A percentile compares a stretch with the other conserved stretches of the same genome.
phyloP scores from a whole-genome alignment of 2,113 vertebrate genomes.

The Sphyrna mokarran region DNA sequence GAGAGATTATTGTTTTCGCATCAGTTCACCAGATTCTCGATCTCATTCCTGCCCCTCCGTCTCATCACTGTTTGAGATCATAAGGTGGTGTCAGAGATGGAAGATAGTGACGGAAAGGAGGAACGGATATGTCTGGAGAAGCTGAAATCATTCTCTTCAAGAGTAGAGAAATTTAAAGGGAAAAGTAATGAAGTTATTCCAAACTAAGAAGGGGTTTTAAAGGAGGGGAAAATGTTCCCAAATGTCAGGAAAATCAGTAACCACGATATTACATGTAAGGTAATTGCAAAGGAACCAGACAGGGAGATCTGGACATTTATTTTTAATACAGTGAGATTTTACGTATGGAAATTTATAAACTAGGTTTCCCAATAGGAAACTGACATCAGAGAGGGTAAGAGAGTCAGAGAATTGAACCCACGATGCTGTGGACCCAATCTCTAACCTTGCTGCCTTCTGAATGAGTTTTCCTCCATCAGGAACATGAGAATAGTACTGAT shows the following conservation, averaged over 20 bases:
- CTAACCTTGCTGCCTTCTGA: too few relatives aligned
- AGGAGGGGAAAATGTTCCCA: not conserved
- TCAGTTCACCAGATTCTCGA: too few relatives aligned
- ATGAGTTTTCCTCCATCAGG: too few relatives aligned
- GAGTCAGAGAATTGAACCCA: too few relatives aligned
- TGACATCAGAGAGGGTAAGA: too few relatives aligned
- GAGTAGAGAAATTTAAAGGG: not conserved
- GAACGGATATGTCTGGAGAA: not conserved
- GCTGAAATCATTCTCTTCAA: not conserved
- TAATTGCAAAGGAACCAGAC: not conserved
- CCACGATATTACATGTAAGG: too few relatives aligned
- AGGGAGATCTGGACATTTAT: not conserved
- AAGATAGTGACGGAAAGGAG: not conserved
- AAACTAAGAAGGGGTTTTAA: not conserved
- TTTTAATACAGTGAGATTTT: not conserved
- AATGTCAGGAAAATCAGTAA: not conserved
- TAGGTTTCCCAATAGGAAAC: not conserved
- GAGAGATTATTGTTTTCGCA: too few relatives aligned
- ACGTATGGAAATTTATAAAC: not conserved
- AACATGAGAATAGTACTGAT: too few relatives aligned
- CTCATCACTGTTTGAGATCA: too few relatives aligned
- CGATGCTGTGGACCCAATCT: too few relatives aligned
- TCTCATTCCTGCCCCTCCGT: too few relatives aligned
- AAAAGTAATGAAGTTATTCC: not conserved
- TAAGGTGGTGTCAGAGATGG: too few relatives aligned